Evolutionary conservation across 2,797 vertebrate species (phyloP).

Genomic region (Danio albolineatus): DNA sequence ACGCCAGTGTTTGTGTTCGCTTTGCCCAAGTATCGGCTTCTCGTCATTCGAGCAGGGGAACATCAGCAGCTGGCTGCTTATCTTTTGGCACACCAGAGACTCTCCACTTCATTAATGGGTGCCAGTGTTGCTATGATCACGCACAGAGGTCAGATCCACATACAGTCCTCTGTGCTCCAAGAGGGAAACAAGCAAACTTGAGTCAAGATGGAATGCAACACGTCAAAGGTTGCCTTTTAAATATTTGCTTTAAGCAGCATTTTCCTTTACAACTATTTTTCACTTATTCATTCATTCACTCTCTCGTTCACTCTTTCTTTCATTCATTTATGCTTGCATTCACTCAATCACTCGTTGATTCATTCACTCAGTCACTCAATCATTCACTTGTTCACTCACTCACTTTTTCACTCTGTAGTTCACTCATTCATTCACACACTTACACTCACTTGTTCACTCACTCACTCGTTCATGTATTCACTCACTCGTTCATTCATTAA

Average conservation of each 20-base stretch:
- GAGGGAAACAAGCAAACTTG: constrained; percentile 10
- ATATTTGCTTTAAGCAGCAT: not conserved
- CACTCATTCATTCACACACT: not conserved
- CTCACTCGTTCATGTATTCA: too few species aligned
- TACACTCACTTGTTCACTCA: too few species aligned
- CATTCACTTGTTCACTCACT: too few species aligned
- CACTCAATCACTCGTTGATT: too few species aligned
- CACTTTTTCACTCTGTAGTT: too few species aligned
- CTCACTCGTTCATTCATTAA: too few species aligned
- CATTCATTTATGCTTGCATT: too few species aligned
- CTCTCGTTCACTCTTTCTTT: too few species aligned
- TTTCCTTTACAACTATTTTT: not conserved
- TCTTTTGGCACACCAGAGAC: constrained; percentile 44
- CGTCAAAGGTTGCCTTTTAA: not conserved
- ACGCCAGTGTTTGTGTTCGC: constrained; percentile 54
- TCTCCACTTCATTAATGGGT: constrained; percentile 49
- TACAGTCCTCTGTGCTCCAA: not conserved
- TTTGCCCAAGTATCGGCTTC: constrained; percentile 54
- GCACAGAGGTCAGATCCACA: constrained; percentile 33
- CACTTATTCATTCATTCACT: not conserved
- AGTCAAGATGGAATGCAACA: constrained; percentile 12
- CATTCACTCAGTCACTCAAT: too few species aligned
- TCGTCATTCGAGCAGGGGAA: constrained; percentile 49
- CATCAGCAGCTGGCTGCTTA: constrained; percentile 54
- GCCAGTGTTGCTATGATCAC: constrained; percentile 36